Evolutionary conservation across 2,888 invertebrate species (phyloP).

Genomic region (Abscondita cerata): DNA sequence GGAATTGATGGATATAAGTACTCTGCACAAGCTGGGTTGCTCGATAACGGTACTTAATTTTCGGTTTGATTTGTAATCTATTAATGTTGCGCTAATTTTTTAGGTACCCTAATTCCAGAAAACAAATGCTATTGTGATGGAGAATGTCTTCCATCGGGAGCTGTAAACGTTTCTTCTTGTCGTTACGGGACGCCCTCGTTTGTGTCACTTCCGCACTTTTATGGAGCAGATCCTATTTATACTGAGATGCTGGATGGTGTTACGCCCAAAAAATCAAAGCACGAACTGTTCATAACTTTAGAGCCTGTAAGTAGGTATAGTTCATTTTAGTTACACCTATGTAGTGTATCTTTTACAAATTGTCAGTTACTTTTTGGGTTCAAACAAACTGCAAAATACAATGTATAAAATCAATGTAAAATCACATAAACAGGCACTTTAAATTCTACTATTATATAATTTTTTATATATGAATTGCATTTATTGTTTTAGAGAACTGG

Average conservation of each 20-base stretch:
- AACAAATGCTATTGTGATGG: constrained; percentile 76
- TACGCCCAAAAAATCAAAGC: constrained; percentile 68
- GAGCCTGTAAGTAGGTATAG: constrained; percentile 67
- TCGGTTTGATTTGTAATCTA: too few relatives aligned
- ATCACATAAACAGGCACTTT: too few relatives aligned
- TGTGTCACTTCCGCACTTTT: constrained; percentile 81
- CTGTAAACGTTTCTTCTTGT: constrained; percentile 75
- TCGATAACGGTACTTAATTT: constrained; percentile 68
- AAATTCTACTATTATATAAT: neutral
- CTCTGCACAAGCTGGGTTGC: constrained; percentile 66
- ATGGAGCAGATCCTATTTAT: constrained; percentile 72
- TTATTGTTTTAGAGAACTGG: constrained; percentile 67
- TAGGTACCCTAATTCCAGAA: constrained; percentile 58
- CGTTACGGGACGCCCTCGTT: constrained; percentile 80
- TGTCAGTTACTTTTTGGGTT: too few relatives aligned
- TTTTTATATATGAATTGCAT: neutral
- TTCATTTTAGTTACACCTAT: neutral
- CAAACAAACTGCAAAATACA: neutral
- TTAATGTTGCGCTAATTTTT: too few relatives aligned
- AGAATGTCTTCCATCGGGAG: constrained; percentile 70
- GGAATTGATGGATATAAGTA: constrained; percentile 74
- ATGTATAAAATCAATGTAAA: too few relatives aligned
- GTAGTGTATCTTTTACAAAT: too few relatives aligned
- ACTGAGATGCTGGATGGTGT: constrained; percentile 70
- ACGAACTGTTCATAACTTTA: constrained; percentile 74